phyloP scores from a whole-genome alignment of 2,888 invertebrate species.

The Sinodicranocentrus sp. region DNA sequence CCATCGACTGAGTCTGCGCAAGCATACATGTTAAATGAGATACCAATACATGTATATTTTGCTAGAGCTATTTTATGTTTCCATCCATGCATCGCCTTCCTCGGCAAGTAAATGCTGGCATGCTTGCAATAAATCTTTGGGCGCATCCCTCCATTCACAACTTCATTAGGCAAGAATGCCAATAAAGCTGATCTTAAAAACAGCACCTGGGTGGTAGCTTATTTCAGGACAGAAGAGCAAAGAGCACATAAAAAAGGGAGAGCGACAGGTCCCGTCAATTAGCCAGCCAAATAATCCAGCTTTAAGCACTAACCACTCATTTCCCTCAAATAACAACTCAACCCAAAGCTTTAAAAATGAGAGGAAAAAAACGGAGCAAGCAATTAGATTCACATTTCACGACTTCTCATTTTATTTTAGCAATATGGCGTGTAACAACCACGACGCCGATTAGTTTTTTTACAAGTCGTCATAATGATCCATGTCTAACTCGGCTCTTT shows the following conservation, averaged over 20 bases:
- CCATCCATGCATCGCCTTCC: no score
- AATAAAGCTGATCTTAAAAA: constrained; percentile 48
- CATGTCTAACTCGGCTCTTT: no score
- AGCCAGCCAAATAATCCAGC: constrained; percentile 61
- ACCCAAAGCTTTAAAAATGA: neutral
- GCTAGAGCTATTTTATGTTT: no score
- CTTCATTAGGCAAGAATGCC: constrained; percentile 68
- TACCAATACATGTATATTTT: no score
- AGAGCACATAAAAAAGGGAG: constrained; percentile 65
- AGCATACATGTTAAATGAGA: no score
- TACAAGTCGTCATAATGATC: no score
- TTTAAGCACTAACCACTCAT: constrained; percentile 57
- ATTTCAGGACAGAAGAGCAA: constrained; percentile 58
- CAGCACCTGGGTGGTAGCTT: constrained; percentile 70
- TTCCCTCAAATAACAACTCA: neutral
- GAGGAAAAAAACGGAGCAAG: no score
- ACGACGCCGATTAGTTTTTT: no score
- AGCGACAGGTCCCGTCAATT: constrained; percentile 69
- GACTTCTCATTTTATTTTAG: no score
- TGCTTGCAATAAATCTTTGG: constrained; percentile 65
- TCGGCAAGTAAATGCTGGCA: constrained; percentile 8
- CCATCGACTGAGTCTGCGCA: neutral
- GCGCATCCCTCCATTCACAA: constrained; percentile 68
- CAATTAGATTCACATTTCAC: no score
- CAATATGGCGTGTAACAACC: no score